Evolutionary conservation across 2,888 invertebrate species (phyloP).

Genomic region (Nemapogon koenigi): DNA sequence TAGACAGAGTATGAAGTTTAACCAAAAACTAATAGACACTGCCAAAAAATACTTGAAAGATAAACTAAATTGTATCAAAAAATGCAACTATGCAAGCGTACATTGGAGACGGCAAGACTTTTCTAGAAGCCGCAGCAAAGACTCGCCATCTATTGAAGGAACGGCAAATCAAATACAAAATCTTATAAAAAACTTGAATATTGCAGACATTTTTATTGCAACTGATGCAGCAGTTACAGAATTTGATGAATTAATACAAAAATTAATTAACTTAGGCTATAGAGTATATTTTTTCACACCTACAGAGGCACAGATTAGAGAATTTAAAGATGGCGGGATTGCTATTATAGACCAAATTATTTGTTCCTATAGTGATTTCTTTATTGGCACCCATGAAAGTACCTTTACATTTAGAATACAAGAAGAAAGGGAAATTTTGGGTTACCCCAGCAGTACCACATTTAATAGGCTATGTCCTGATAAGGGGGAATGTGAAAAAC

Average conservation of each 20-base stretch:
- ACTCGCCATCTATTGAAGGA: constrained; percentile 79
- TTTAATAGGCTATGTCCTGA: constrained; percentile 86
- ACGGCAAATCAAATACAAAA: constrained; percentile 77
- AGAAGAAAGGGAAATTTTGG: constrained; percentile 95
- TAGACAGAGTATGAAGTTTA: constrained; percentile 91
- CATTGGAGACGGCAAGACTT: constrained; percentile 94
- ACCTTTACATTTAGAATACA: constrained; percentile 97
- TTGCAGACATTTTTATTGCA: constrained; percentile 75
- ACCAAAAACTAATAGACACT: constrained; percentile 66
- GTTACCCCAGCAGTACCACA: constrained; percentile 79
- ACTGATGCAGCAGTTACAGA: constrained; percentile 78
- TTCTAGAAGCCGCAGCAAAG: constrained; percentile 71
- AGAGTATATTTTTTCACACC: constrained; percentile 41
- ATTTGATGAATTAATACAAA: constrained; percentile 42
- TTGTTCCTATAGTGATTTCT: constrained; percentile 85
- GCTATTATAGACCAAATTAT: constrained; percentile 97
- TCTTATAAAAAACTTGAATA: constrained; percentile 45
- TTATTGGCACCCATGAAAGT: constrained; percentile 92
- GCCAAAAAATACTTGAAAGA: constrained; percentile 68
- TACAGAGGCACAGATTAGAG: constrained; percentile 42
- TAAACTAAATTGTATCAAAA: constrained; percentile 29
- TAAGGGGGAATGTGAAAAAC: constrained; percentile 69
- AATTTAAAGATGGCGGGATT: constrained; percentile 80
- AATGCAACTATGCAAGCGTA: constrained; percentile 78
- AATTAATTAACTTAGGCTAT: constrained; percentile 39